phyloP scores from a whole-genome alignment of 2,113 vertebrate genomes.

The Thymallus thymallus region DNA sequence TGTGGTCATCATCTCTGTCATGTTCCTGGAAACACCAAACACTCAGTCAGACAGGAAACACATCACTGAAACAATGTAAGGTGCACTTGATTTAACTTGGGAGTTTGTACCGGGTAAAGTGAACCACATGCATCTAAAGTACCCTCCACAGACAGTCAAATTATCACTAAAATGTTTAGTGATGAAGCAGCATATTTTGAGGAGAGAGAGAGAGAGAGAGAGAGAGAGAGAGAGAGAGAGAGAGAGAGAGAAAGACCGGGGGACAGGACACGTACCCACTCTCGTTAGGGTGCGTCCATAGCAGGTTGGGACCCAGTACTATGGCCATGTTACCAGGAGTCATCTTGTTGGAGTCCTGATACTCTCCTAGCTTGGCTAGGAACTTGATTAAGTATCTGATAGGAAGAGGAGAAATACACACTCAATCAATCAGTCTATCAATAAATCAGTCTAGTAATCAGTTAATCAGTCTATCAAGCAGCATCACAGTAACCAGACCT shows the following conservation, averaged over 20 bases:
- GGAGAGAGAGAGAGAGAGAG: no score
- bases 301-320: slow-evolving; percentile 93
- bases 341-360: slow-evolving; percentile 97
- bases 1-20: slow-evolving; percentile 99
- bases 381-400: slow-evolving; percentile 96
- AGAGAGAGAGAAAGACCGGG: neutral
- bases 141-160: no score
- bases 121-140: no score
- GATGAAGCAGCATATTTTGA: neutral
- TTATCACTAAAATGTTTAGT: no score
- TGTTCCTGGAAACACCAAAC: slow-evolving; percentile 78
- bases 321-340: slow-evolving; percentile 96
- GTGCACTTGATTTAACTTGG: no score
- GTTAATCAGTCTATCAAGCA: no score
- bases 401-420: slow-evolving; percentile 18
- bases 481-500: no score
- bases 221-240: no score
- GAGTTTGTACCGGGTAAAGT: no score
- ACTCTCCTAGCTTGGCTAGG: slow-evolving; percentile 90
- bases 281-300: slow-evolving; percentile 85
- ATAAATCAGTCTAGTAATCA: no score
- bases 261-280: slow-evolving; percentile 77
- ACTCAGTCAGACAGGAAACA: neutral
- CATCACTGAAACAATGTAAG: neutral
- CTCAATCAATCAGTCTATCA: neutral